These are phyloP conservation scores for Rhingia rostrata DNA, from an alignment of 2,888 invertebrate genomes.

Conservation along the genomic window DNA sequence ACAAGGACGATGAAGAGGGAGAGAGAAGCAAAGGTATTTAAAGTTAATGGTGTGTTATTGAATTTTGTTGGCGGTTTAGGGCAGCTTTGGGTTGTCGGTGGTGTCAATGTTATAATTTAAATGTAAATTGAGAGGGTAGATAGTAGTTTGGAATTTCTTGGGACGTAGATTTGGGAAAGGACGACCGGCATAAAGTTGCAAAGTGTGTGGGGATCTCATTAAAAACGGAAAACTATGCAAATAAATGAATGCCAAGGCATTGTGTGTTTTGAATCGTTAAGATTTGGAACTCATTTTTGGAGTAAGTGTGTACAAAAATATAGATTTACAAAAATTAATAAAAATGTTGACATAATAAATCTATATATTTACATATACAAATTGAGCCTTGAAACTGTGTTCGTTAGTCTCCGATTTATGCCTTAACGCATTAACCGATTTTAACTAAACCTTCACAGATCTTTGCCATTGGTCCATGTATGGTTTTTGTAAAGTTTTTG, in stretches of 20 bases:
- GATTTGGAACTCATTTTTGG: too few species aligned
- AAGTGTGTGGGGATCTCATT: constrained; percentile 13
- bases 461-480: too few species aligned
- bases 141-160: constrained; percentile 9
- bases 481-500: too few species aligned
- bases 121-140: constrained; percentile 36
- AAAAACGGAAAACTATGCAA: neutral
- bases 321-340: too few species aligned
- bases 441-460: too few species aligned
- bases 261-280: neutral
- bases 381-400: too few species aligned
- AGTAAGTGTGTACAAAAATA: too few species aligned
- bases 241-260: neutral
- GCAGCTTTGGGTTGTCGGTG: constrained; percentile 1
- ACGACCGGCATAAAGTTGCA: constrained; percentile 5
- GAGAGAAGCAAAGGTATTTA: constrained; percentile 28
- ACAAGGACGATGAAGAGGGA: neutral
- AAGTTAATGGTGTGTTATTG: constrained; percentile 53
- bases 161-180: constrained; percentile 13
- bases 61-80: constrained; percentile 10
- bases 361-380: too few species aligned
- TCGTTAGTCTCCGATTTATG: too few species aligned
- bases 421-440: too few species aligned
- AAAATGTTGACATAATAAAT: too few species aligned
- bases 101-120: constrained; percentile 35